Base-by-base conservation (phyloP, 2,888 invertebrate genomes). In the Andrena dorsata region DNA sequence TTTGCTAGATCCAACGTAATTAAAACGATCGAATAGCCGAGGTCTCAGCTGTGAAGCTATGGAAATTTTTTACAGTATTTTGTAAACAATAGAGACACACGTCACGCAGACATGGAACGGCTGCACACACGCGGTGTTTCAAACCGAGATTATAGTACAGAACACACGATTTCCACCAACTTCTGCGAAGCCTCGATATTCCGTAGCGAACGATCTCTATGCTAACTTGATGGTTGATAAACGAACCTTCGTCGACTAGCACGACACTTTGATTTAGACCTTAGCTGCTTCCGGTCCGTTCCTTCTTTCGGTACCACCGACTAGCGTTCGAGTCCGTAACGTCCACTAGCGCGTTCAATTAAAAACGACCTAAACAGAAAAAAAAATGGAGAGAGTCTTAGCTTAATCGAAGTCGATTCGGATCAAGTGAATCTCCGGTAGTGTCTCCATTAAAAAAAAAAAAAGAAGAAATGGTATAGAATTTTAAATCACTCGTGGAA, bases 21-120 rank as follows among this genome's bases (percentile, higher is more conserved):
- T 23, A 23, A 70, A 72, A 30, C 58, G 69, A 76, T 79, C 58
- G 56, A 41, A 70, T 47, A 64, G 51, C 13, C n/a, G 51, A 41
- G 5, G 58, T 26, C 61, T 47, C 23, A 66, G 53, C 2, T 20
- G 20, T 16, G 64, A 16, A 23, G 69, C 32, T 75, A 77, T 66
- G 74, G 72, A 63, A 68, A 80, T 83, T 88, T 85, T 88, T 88
- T 88, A 82, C 88, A 76, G 85, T 82, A 84, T 87, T 88, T 88
- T 88, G 69, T 88, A 88, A 88, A 65, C 75, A 72, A 79, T 41
- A 71, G 66, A 79, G 56, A 64, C 71, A 66, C 76, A 86, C 71
- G 30, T 77, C 53, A 75, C 75, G 61, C 69, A 66, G 63, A 80
- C 35, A 53, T 49, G 58, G 41, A 65, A 72, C 63, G 35, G 20